These are phyloP conservation scores for Mormoops blainvillei DNA, from an alignment of 2,113 vertebrate species.

Conservation along the genomic window DNA sequence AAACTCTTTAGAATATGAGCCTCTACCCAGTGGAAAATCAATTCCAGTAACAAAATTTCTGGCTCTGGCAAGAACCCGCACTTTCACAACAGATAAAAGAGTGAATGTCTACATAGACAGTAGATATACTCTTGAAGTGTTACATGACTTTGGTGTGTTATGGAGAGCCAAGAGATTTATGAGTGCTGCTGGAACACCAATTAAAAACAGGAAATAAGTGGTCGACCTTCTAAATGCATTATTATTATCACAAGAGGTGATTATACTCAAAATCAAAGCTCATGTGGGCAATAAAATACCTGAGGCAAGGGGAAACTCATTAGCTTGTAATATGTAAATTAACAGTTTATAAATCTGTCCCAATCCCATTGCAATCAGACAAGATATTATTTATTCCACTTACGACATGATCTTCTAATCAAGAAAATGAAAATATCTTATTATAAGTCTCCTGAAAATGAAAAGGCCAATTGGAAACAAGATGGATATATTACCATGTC, in stretches of 20 bases:
- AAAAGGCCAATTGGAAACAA: not conserved
- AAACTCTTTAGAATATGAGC: not conserved
- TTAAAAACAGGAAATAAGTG: not conserved
- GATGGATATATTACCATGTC: not conserved
- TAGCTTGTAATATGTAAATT: not conserved
- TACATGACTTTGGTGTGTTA: not conserved
- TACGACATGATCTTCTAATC: not conserved
- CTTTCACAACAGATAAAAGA: not conserved
- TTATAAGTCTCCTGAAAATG: not conserved
- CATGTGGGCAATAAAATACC: not conserved
- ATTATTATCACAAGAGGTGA: not conserved
- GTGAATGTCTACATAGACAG: not conserved
- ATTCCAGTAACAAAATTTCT: not conserved
- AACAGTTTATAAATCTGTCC: not conserved
- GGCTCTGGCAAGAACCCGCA: not conserved
- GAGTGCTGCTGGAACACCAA: not conserved
- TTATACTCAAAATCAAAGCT: not conserved
- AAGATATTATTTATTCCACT: not conserved
- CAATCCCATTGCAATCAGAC: not conserved
- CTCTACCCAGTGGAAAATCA: not conserved
- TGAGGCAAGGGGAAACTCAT: not conserved
- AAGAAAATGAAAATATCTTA: not conserved
- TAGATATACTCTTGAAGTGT: not conserved
- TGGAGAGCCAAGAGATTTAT: not conserved
- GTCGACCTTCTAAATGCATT: not conserved